Conservation (phyloP, 2,797 vertebrate species). For the Falco concolor region DNA sequence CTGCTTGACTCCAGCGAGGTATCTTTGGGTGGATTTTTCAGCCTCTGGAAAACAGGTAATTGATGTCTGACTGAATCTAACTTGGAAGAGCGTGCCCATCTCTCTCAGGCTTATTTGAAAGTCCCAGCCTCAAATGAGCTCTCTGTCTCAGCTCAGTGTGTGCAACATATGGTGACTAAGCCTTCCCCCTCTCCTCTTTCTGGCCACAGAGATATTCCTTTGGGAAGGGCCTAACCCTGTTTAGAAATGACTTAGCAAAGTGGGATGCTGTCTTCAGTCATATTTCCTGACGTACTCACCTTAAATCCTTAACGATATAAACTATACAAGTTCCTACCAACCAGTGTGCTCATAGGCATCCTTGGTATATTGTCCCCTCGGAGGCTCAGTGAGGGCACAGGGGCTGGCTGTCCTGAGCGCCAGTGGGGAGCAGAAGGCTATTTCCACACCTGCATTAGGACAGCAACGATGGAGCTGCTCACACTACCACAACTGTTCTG, state of each 20-base stretch:
- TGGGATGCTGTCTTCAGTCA: not conserved
- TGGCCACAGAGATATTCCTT: not conserved
- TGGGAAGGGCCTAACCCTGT: not conserved
- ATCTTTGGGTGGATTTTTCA: not conserved
- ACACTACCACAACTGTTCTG: not conserved
- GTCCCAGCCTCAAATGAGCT: not conserved
- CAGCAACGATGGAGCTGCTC: not conserved
- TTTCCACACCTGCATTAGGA: not conserved
- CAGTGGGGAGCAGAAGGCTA: not conserved
- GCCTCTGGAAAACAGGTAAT: not conserved
- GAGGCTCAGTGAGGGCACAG: not conserved
- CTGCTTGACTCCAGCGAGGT: not conserved
- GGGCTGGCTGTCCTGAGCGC: not conserved
- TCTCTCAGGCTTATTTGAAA: not conserved
- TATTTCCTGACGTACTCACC: not conserved
- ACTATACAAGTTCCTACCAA: not conserved
- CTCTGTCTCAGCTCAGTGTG: not conserved
- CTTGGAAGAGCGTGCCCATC: not conserved
- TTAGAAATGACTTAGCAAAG: not conserved
- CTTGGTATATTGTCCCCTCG: rapidly evolving
- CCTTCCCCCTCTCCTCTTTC: not conserved
- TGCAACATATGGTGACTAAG: not conserved
- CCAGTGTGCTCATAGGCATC: not conserved
- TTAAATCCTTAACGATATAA: not conserved
- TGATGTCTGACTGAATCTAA: not conserved